Base-by-base conservation (phyloP, 2,888 invertebrate species). In the Caenorhabditis sulstoni region DNA sequence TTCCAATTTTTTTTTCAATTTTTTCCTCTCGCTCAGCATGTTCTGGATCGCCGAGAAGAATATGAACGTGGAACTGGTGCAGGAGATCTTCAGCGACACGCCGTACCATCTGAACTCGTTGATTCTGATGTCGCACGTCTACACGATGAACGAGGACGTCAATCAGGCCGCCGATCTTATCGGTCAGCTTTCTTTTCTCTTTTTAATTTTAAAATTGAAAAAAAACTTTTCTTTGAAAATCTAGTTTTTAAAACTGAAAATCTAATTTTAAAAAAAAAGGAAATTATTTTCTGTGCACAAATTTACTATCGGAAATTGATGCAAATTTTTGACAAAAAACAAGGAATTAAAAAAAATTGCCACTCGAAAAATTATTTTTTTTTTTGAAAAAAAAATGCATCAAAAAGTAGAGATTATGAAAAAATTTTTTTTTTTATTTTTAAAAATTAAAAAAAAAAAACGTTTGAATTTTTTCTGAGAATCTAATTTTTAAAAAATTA, bases 91-190 rank as follows among this genome's bases (percentile, higher is more conserved):
- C 29, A 1, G 39, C 18, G 65, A 67, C 12, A 49, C 45, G 12
- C 59, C 70, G 3, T 89, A 81, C 68, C 89, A 89, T 74, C 71
- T 89, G 45, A 87, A 89, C 47, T 81, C 85, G 8, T 71, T 89
- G 7, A 68, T 89, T 2, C 55, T 87, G 58, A 14, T 85, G 23
- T 77, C 87, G n/a, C 81, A 88, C 66, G 59, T 80, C 52, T 66
- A 73, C 39, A 37, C 70, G 29, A 85, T 87, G 79, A 82, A 85
- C 39, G 89, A 87, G 44, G 87, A 89, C 35, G 59, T 84, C 8
- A 81, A 84, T n/a, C 50, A 68, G 20, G 73, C 85, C 1, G 61
- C 73, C 12, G 86, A 89, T 75, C 53, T 76, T 8, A 83, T 88
- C 59, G 87, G 87, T 89, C n/a, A n/a, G 35, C 29, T 3, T 29